A percentile compares a stretch with the other conserved stretches of the same genome.
Conservation (phyloP, 2,113 vertebrate species). For the Nibea albiflora region DNA sequence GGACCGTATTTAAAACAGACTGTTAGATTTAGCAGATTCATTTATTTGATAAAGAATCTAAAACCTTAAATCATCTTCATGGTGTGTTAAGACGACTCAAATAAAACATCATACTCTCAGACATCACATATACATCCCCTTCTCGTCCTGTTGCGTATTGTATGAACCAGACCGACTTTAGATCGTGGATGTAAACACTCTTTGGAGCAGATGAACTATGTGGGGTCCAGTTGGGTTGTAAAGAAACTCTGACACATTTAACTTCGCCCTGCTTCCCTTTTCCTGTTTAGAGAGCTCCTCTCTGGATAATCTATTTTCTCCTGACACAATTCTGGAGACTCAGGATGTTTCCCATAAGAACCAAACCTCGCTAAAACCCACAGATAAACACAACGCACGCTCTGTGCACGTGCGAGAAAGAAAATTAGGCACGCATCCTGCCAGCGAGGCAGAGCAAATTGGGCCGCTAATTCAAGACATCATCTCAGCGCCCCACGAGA, state of each 20-base stretch:
- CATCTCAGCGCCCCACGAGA: background rate
- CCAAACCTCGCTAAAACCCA: constrained; percentile 16
- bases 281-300: constrained; percentile 76
- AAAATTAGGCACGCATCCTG: constrained; percentile 37
- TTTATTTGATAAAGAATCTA: background rate
- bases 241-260: constrained; percentile 73
- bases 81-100: background rate
- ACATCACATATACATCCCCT: background rate
- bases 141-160: background rate
- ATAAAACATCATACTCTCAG: background rate
- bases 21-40: background rate
- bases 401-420: constrained; percentile 38
- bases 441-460: constrained; percentile 17
- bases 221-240: constrained; percentile 49
- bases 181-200: constrained; percentile 10
- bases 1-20: background rate
- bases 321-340: constrained; percentile 60
- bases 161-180: constrained; percentile 19
- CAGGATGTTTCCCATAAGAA: constrained; percentile 75
- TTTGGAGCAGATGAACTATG: constrained; percentile 42
- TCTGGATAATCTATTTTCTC: constrained; percentile 73
- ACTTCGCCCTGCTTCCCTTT: constrained; percentile 71
- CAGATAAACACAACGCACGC: constrained; percentile 42
- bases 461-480: constrained; percentile 29
- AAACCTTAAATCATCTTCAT: background rate